These are phyloP conservation scores for Heterotis niloticus DNA, from an alignment of 2,113 vertebrate species.

Conservation along the genomic window DNA sequence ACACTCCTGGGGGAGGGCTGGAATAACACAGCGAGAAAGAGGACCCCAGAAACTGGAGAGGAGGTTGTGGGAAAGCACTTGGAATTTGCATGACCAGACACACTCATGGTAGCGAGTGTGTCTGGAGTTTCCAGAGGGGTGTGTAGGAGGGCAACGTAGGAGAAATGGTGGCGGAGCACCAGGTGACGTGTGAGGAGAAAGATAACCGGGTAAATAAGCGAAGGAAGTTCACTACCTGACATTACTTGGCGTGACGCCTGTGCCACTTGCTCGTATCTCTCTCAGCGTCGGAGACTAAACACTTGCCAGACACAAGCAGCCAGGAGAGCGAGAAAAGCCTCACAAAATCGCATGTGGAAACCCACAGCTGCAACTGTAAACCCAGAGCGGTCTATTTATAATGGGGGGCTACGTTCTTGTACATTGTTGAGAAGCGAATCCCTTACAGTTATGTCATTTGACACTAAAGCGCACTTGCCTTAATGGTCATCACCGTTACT, in stretches of 20 bases:
- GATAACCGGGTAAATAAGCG: background rate
- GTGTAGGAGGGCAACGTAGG: too few relatives aligned
- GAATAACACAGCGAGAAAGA: background rate
- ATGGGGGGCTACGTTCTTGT: too few relatives aligned
- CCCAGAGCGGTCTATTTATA: too few relatives aligned
- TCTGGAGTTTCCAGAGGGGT: background rate
- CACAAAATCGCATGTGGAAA: too few relatives aligned
- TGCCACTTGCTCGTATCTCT: too few relatives aligned
- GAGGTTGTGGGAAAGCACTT: background rate
- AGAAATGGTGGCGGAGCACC: background rate
- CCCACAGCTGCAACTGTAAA: too few relatives aligned
- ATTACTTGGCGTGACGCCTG: too few relatives aligned
- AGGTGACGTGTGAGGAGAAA: background rate
- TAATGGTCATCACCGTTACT: background rate
- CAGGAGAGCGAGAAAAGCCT: too few relatives aligned
- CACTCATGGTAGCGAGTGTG: background rate
- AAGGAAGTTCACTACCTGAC: background rate
- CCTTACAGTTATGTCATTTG: too few relatives aligned
- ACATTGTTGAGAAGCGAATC: too few relatives aligned
- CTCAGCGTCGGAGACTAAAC: too few relatives aligned
- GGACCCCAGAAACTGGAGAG: background rate
- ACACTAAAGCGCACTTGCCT: background rate
- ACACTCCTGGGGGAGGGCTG: background rate
- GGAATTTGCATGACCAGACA: background rate
- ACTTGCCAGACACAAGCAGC: too few relatives aligned